Conservation (phyloP, 2,113 vertebrate species). For the Nipponia nippon region DNA sequence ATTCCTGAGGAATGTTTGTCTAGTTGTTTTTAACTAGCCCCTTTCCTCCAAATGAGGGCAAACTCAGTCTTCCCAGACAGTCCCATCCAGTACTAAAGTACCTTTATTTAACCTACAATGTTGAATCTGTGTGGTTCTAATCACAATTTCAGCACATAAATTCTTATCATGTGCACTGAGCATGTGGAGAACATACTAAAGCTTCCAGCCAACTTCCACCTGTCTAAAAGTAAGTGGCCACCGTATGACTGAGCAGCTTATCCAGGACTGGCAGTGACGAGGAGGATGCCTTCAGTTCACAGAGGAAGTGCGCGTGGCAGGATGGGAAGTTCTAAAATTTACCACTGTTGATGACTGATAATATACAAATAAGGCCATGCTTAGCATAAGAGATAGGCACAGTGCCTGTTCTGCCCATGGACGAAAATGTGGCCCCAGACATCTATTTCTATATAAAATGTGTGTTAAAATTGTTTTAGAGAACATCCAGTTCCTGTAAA, state of each 20-base stretch:
- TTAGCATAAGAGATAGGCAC: neutral
- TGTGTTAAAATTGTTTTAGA: constrained; percentile 59
- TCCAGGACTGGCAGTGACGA: neutral
- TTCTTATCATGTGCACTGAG: neutral
- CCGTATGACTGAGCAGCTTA: neutral
- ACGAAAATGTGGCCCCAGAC: neutral
- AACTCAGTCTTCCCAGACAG: neutral
- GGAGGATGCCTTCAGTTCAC: neutral
- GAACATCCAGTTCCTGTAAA: constrained; percentile 73
- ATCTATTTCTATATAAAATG: constrained; percentile 17
- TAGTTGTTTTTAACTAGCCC: neutral
- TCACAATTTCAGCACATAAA: neutral
- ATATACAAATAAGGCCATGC: neutral
- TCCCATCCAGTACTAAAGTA: neutral
- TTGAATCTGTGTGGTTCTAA: neutral
- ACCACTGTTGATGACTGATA: neutral
- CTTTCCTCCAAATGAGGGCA: neutral
- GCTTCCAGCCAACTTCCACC: neutral
- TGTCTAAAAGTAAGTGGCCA: neutral
- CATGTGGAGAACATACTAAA: neutral
- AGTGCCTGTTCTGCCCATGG: neutral
- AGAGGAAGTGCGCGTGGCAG: neutral
- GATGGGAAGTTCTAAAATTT: neutral
- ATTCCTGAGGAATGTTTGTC: neutral
- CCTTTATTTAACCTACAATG: neutral